A percentile compares a stretch with the other conserved stretches of the same genome.
Evolutionary conservation across 1,140 invertebrate genomes (phyloP).

Genomic region (Drosophila ficusphila): DNA sequence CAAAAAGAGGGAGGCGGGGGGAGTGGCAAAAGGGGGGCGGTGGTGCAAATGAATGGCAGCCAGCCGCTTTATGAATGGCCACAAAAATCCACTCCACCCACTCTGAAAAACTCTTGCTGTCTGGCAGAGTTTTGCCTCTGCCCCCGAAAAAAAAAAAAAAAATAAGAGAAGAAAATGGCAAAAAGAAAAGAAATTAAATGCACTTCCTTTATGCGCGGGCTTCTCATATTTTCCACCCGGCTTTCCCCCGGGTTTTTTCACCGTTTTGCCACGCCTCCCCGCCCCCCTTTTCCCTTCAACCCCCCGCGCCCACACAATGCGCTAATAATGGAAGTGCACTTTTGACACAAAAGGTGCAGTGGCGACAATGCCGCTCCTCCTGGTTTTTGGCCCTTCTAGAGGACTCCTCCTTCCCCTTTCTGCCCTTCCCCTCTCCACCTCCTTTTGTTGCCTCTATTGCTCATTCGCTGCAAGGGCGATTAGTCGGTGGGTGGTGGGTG

Average conservation of each 20-base stretch:
- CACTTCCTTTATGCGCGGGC: conserved; percentile 73
- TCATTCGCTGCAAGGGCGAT: conserved; percentile 76
- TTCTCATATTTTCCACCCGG: conserved; percentile 57
- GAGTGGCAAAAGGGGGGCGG: background rate
- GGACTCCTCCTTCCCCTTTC: no score
- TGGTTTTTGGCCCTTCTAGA: conserved; percentile 8
- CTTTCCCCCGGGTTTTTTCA: background rate
- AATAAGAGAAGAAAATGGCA: background rate
- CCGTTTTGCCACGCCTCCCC: background rate
- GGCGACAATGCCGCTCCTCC: conserved; percentile 52
- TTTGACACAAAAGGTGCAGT: conserved; percentile 81
- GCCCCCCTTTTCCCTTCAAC: no score
- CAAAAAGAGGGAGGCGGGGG: conserved; percentile 1
- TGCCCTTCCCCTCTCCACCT: background rate
- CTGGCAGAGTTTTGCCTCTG: conserved; percentile 2
- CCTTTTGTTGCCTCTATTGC: conserved; percentile 65
- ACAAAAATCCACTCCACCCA: conserved; percentile 32
- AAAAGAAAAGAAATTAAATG: conserved; percentile 80
- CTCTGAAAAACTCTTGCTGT: conserved; percentile 10
- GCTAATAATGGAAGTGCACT: conserved; percentile 82
- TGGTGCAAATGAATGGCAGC: conserved; percentile 46
- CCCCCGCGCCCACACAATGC: conserved; percentile 45
- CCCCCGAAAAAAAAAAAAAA: background rate
- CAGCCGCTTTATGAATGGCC: conserved; percentile 71
- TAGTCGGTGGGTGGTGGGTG: conserved; percentile 38